Base-by-base conservation (phyloP, 1,140 invertebrate genomes). In the Euura lappo region DNA sequence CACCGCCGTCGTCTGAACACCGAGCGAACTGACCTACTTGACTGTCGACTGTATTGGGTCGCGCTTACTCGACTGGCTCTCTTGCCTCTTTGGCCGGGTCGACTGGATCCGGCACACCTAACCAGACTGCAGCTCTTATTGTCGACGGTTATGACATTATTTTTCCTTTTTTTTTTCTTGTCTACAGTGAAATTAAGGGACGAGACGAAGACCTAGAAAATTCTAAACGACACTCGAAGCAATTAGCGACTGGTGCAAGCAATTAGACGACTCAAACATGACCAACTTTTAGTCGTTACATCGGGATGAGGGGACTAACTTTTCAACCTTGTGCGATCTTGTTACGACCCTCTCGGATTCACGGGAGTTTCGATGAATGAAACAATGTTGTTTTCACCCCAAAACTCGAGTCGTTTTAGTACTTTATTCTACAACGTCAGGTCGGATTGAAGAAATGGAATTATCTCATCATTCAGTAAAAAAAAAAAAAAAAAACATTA, bases 1-100 rank as follows among this genome's bases (percentile, higher is more conserved):
- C 72, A 77, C 71, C 65, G 76, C 77, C 74, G 75, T 71, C 69
- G 79, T 79, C 80, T 76, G 78, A 81, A 72, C 78, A 74, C 76
- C 72, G 76, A 75, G 79, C 75, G 81, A 60, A 83, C 79, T 80
- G 81, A 83, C 82, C 82, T 79, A 83, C 77, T 84, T 83, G 81
- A 83, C 80, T 81, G 74, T 79, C 81, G 51, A 60, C 51, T 60
- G 51, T 60, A 60, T 60, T 60, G 51, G 51, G 51, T 60, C 51
- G 51, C 51, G 51, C 51, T 6, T 8, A 11, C 51, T 60, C 51
- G 51, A 60, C 51, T 60, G 10, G 51, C 10, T n/a, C 13, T 28
- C 28, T 28, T 28, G 28, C 28, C 28, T n/a, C 13, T 28, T 28
- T 28, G 28, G 28, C 28, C 28, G 28, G 28, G 28, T 28, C 28